Base-by-base conservation (phyloP, 2,888 invertebrate species). In the Zeuzera pyrina region DNA sequence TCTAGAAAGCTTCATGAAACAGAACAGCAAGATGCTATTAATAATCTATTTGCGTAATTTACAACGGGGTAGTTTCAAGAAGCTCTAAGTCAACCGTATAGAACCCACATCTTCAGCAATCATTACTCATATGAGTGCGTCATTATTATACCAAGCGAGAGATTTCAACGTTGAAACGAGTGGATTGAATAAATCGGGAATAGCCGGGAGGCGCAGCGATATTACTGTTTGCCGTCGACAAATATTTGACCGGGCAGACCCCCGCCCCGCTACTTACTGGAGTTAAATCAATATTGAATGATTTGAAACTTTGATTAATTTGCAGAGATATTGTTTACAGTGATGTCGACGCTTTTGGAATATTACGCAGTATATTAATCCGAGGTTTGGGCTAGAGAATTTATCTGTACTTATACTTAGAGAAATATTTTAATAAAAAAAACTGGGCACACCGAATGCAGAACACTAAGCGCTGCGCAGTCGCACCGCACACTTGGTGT, bases 271-370 rank as follows among this genome's bases (percentile, higher is more conserved):
- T 76, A 73, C 78, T 77, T 77, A 77, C 73, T 64, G 71, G 69
- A 78, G 78, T 79, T 83, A 79, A 60, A 76, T 72, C 74, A 83
- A 83, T 81, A 81, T 83, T 83, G 74, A 81, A 79, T 78, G 58
- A 76, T 77, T 77, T 73, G 59, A 76, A 81, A 81, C 72, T 81
- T 81, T 81, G 76, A 83, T 83, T 83, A 83, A 83, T 81, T 81
- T 62, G 65, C 68, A 67, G 67, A 71, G 54, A 68, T 68, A 71
- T 63, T 83, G 76, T 83, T 81, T 78, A 49, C 72, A 60, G 41
- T 77, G 79, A 78, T 78, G 72, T 78, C 66, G 59, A 58, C 38
- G 39, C 41, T 40, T 41, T 42, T 34, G 48, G 59, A 66, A 52
- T 47, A 44, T 29, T 24, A 25, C 31, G 19, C 15, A 35, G 29